Base-by-base conservation (phyloP, 2,113 vertebrate genomes). In the Coregonus clupeaformis region DNA sequence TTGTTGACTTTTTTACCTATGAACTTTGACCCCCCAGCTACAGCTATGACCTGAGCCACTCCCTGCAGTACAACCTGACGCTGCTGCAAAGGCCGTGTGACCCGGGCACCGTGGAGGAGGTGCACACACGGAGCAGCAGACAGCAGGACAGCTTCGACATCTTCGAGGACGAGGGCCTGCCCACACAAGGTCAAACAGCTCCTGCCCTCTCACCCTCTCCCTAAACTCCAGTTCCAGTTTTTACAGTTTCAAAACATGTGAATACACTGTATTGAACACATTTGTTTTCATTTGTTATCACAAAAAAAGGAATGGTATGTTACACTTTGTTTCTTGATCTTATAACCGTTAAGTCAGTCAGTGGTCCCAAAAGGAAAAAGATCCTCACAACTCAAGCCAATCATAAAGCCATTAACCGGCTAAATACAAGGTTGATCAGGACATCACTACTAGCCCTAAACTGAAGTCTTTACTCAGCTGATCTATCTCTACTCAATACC, bases 11-110 rank as follows among this genome's bases (percentile, higher is more conserved):
- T 25, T 62, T 68, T 14, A 30, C 30, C 30, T 78, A 4, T 77
- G 76, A 3, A 70, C 80, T 78, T 5, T 77, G 76, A 3, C 90
- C 81, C 81, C 75, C 79, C 90, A 99, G 98, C 90, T 99, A 99
- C 89, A 99, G 98, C 91, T 99, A 98, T 74, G 97, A 99, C 91
- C 90, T 99, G 0, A 99, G 97, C 87, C 96, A 98, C 85, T 99
- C 97, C 1, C 95, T 99, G 89, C 98, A 99, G 79, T 96, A 97
- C 89, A 99, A 99, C 88, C 93, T 98, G 79, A 96, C 95, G 76
- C 79, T 97, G 75, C 90, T 98, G 79, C 93, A 92, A 84, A 94
- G 95, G 86, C 94, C 95, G 1, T 94, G 92, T 86, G 96, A 97
- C 65, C 90, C 86, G 71, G 88, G 95, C 74, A 67, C 68, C 4